These are phyloP conservation scores for Willisornis vidua DNA, from an alignment of 2,113 vertebrate species.

Conservation along the genomic window DNA sequence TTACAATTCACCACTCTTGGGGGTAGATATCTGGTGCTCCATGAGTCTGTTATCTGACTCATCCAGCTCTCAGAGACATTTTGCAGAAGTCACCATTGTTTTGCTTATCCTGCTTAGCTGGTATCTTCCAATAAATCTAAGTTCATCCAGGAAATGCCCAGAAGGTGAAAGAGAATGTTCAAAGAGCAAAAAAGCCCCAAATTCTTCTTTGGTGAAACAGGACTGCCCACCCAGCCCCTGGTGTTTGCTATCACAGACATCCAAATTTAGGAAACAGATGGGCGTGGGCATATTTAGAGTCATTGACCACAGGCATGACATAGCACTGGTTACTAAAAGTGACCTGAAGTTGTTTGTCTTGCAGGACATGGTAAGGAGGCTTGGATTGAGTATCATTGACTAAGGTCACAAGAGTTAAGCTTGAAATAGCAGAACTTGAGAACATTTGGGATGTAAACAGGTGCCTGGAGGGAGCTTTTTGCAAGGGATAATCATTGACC, in stretches of 20 bases:
- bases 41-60: constrained; percentile 34
- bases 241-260: constrained; percentile 16
- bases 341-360: constrained; percentile 36
- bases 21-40: not conserved
- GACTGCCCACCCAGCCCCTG: not conserved
- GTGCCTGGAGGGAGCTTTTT: constrained; percentile 37
- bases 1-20: not conserved
- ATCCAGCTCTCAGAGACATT: not conserved
- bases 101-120: not conserved
- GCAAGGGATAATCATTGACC: constrained; percentile 54
- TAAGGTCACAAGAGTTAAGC: constrained; percentile 59
- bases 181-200: not conserved
- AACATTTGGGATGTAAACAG: constrained; percentile 47
- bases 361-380: constrained; percentile 33
- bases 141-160: not conserved
- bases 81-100: constrained; percentile 2
- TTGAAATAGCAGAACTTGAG: constrained; percentile 65
- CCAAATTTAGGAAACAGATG: constrained; percentile 32
- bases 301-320: constrained; percentile 54
- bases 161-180: not conserved
- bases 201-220: not conserved
- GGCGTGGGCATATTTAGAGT: constrained; percentile 47
- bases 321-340: constrained; percentile 58
- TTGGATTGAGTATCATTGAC: constrained; percentile 41
- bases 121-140: not conserved